Percentiles rank a stretch among this genome's conserved stretches.
phyloP scores from a whole-genome alignment of 2,888 invertebrate genomes.

The Chrysotoxum bicinctum region DNA sequence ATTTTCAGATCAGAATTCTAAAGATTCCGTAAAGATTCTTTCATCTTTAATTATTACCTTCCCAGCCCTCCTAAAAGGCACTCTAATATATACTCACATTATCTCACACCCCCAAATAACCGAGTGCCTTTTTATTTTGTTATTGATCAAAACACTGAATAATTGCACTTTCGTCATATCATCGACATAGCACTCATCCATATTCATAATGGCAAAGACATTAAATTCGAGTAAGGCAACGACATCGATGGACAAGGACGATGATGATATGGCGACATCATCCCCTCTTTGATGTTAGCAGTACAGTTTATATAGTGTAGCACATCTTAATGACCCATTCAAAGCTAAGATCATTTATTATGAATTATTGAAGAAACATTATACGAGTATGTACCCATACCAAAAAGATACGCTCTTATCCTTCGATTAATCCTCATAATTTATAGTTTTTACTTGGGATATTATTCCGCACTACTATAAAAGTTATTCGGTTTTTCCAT shows the following conservation, averaged over 20 bases:
- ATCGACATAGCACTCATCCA: slow-evolving; percentile 67
- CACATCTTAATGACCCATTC: slow-evolving; percentile 70
- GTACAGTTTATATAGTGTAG: slow-evolving; percentile 1
- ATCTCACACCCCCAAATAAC: slow-evolving; percentile 12
- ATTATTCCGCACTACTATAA: slow-evolving; percentile 22
- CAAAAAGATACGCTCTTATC: slow-evolving; percentile 62
- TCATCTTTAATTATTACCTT: neutral
- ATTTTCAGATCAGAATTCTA: neutral
- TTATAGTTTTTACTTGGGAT: slow-evolving; percentile 63
- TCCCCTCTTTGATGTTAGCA: slow-evolving; percentile 42
- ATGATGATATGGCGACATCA: slow-evolving; percentile 7
- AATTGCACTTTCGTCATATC: slow-evolving; percentile 67
- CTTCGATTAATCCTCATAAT: slow-evolving; percentile 72
- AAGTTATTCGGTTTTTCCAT: slow-evolving; percentile 57
- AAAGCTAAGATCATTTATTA: slow-evolving; percentile 67
- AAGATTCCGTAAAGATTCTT: neutral
- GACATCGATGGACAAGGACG: neutral
- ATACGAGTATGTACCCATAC: slow-evolving; percentile 18
- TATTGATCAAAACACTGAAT: slow-evolving; percentile 66
- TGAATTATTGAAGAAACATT: slow-evolving; percentile 71
- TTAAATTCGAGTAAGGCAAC: slow-evolving; percentile 45
- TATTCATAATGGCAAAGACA: slow-evolving; percentile 67
- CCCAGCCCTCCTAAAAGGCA: neutral
- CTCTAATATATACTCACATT: neutral
- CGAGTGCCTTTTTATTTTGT: slow-evolving; percentile 31